Base-by-base conservation (phyloP, 1,140 invertebrate genomes). In the Hypsibius dujardini region DNA sequence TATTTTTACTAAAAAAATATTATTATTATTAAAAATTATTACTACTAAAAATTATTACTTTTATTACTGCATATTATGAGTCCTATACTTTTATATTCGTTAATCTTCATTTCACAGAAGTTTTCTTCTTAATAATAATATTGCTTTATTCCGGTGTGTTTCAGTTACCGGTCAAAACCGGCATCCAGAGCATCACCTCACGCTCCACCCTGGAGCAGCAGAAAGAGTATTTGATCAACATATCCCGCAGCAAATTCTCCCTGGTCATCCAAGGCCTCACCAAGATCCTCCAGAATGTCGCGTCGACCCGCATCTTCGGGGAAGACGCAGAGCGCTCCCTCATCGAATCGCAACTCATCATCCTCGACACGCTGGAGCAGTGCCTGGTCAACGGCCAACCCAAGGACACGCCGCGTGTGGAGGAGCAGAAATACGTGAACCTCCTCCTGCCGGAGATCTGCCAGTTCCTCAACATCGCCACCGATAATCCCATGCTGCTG, bases 351-450 rank as follows among this genome's bases (percentile, higher is more conserved):
- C 85, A 96, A 73, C 84, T 97, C n/a, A 95, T 97, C 73, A 90
- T 97, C 62, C 82, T 98, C 75, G 93, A 96, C 76, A 96, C 94
- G 0, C 79, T 98, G 73, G 92, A 97, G 81, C 89, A 90, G 78
- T 96, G 94, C 77, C 83, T 98, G 59, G 45, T 2, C 28, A 70
- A 70, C 28, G 2, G 2, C 77, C 92, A 95, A 81, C 89, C 89
- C 42, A 93, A 90, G 82, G 85, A 86, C 75, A 92, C 89, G 1
- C 90, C 90, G 7, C 87, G 91, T 72, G 88, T 90, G 76, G 91
- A 94, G 77, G 91, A 79, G 87, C 90, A 1, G 69, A 94, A 93
- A 87, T 93, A 93, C 82, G 90, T 98, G 1, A 96, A 96, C 80
- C 84, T 92, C 40, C 79, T 97, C 59, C 81, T 97, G 46, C 85